Conservation (phyloP, 2,113 vertebrate species). For the Tachysurus fulvidraco region DNA sequence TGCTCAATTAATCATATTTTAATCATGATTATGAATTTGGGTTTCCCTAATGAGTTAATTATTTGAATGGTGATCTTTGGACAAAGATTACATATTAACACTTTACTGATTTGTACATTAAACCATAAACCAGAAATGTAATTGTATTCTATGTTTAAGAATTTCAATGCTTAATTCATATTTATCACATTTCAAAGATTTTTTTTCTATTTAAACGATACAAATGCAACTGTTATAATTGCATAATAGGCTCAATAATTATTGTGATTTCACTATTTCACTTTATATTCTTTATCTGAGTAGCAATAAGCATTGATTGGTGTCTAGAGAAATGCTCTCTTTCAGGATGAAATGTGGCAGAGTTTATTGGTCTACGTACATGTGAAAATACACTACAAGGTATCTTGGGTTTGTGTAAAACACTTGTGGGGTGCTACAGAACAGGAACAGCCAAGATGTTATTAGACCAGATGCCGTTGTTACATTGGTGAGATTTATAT, state of each 20-base stretch:
- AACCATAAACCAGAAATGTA: background rate
- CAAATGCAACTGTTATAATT: background rate
- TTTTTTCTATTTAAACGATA: background rate
- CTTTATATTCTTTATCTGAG: background rate
- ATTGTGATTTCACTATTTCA: background rate
- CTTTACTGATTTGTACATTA: background rate
- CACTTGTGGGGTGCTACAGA: background rate
- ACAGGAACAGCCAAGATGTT: background rate
- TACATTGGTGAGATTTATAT: background rate
- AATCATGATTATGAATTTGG: background rate
- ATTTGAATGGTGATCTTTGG: background rate
- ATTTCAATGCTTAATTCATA: background rate
- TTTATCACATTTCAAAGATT: background rate
- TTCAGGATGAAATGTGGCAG: background rate
- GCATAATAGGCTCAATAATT: background rate
- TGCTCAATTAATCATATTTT: background rate
- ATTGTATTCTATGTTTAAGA: background rate
- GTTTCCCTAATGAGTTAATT: background rate
- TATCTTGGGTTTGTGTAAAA: constrained; percentile 1
- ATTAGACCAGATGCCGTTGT: background rate
- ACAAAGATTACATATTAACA: background rate
- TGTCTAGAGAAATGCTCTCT: background rate
- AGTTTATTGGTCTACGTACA: constrained; percentile 1
- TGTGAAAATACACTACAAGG: background rate
- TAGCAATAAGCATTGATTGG: background rate